phyloP scores from a whole-genome alignment of 2,797 vertebrate genomes.

The Poeciliopsis turneri region DNA sequence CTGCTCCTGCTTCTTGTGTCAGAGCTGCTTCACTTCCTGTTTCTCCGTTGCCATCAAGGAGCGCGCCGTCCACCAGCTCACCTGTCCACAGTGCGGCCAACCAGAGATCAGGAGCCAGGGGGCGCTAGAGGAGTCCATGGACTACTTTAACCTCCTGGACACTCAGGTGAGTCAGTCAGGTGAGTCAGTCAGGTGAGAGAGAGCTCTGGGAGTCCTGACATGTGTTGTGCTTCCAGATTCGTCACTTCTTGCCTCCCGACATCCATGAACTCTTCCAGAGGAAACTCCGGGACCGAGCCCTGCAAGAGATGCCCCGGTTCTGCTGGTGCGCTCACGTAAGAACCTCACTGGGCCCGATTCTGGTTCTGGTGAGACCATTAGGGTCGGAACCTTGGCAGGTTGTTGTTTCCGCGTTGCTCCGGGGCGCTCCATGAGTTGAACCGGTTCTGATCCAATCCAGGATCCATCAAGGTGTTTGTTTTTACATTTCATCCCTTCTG shows the following conservation, averaged over 20 bases:
- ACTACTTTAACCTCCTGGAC: conserved; percentile 83
- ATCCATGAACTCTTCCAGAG: conserved; percentile 84
- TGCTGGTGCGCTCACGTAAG: conserved; percentile 85
- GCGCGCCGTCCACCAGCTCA: conserved; percentile 74
- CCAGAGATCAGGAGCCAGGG: conserved; percentile 71
- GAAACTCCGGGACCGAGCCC: conserved; percentile 80
- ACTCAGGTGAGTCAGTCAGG: conserved; percentile 72
- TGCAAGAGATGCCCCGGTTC: conserved; percentile 82
- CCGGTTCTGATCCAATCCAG: no score
- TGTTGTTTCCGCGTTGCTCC: no score
- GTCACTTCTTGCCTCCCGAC: conserved; percentile 77
- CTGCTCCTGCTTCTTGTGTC: conserved; percentile 81
- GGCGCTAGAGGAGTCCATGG: conserved; percentile 73
- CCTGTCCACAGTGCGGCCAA: conserved; percentile 80
- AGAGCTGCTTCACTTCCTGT: conserved; percentile 78
- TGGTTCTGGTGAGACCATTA: background rate
- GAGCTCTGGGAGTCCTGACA: background rate
- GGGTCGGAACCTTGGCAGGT: background rate
- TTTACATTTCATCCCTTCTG: no score
- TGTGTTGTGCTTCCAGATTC: conserved; percentile 69
- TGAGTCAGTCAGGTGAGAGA: background rate
- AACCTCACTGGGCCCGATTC: background rate
- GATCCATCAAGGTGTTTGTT: no score
- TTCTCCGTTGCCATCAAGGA: conserved; percentile 81
- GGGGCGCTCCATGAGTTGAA: no score